Base-by-base conservation (phyloP, 30 jellyfish, hydroid and myxozoan species). In the Cassiopea andromeda region DNA sequence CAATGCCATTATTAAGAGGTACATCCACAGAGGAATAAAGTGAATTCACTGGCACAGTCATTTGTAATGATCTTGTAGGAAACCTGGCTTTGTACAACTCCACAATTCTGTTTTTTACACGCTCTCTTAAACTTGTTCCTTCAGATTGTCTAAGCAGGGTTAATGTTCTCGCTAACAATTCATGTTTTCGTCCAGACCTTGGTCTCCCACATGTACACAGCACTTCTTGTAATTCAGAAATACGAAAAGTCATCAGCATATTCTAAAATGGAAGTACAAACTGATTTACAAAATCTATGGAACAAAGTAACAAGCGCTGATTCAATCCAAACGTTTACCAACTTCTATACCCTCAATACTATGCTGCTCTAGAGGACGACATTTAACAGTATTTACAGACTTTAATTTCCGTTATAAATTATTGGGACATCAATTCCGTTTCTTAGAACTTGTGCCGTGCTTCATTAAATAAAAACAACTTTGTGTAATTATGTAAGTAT, bases 171-270 rank as follows among this genome's bases (percentile, higher is more conserved):
- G 97, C 97, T 17, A 90, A 89, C 9, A 95, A 95, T 66, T 95
- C 99, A 66, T 91, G 97, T 73, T 95, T 95, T 7, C 99, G 90
- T 4, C 99, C 99, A 14, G 99, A 85, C 45, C 99, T 81, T 46
- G 97, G 93, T 75, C 99, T 87, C 50, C 99, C 98, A 82, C 98
- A 91, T 1, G 97, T 79, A 60, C 97, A 82, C 9, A 95, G 87
- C 59, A 95, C 92, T 54, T 97, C 89, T 83, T 91, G 99, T 48
- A 95, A 80, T 48, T 95, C 99, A 5, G 98, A 83, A 43, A 95
- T 88, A 71, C 99, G 90, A 60, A 95, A 95, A 4, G 97, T 82
- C 97, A 87, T 91, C 12, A 95, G 88, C 98, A 95, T 95, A 69
- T 70, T 90, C 99, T 93, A 81, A 18, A 89, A 78, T 64, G 49